These are phyloP conservation scores for Anomalospiza imberbis DNA, from an alignment of 2,797 vertebrate genomes.

Conservation along the genomic window DNA sequence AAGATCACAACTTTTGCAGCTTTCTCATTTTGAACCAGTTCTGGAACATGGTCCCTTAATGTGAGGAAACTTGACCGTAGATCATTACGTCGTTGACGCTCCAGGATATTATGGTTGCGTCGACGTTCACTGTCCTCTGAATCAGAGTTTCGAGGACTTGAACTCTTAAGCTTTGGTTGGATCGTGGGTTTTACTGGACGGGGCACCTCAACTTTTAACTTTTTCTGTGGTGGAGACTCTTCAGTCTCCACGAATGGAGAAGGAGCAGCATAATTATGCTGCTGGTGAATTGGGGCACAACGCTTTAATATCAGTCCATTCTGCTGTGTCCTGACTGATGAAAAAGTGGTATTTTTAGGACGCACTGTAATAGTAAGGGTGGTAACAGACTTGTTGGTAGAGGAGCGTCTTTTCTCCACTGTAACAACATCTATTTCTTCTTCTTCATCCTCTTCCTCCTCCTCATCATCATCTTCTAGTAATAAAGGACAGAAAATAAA, in stretches of 20 bases:
- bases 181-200: constrained; percentile 74
- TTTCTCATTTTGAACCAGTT: constrained; percentile 94
- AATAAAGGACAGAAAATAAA: not conserved
- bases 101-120: constrained; percentile 97
- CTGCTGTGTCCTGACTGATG: constrained; percentile 69
- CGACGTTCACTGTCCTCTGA: constrained; percentile 96
- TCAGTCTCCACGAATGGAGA: constrained; percentile 88
- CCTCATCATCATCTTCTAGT: constrained; percentile 82
- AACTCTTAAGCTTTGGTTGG: constrained; percentile 76
- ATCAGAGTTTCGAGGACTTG: constrained; percentile 86
- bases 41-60: constrained; percentile 94
- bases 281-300: constrained; percentile 90
- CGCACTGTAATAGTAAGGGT: constrained; percentile 84
- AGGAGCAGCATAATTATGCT: constrained; percentile 97
- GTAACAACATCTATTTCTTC: constrained; percentile 98
- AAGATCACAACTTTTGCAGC: constrained; percentile 98
- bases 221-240: constrained; percentile 87
- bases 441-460: constrained; percentile 88
- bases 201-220: constrained; percentile 78
- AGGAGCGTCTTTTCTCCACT: constrained; percentile 90
- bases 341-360: constrained; percentile 73
- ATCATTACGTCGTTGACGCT: constrained; percentile 96
- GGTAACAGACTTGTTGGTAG: constrained; percentile 77
- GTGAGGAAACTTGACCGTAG: constrained; percentile 95
- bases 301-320: constrained; percentile 91